Conservation (phyloP, 1,140 invertebrate species). For the Drosophila lacteicornis region DNA sequence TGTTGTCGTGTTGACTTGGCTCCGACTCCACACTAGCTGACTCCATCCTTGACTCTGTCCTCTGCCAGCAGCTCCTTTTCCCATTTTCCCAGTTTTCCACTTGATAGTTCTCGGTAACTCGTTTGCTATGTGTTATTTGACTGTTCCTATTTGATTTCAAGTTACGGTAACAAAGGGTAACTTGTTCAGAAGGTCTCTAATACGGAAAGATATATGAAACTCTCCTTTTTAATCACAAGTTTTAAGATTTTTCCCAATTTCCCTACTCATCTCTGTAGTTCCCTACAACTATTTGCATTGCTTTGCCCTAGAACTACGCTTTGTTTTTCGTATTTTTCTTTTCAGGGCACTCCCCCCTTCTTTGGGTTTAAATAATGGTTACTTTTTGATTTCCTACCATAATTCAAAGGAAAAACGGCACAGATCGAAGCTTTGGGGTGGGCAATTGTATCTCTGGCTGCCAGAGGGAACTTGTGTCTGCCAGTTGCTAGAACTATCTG, state of each 20-base stretch:
- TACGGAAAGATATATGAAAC: background rate
- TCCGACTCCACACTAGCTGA: conserved; percentile 23
- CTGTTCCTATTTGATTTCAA: conserved; percentile 12
- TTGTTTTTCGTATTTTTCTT: conserved; percentile 26
- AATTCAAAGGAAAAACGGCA: conserved; percentile 66
- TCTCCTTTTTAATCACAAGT: background rate
- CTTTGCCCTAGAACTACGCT: conserved; percentile 19
- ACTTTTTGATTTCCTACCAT: conserved; percentile 76
- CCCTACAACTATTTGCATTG: conserved; percentile 13
- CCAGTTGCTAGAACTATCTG: conserved; percentile 37
- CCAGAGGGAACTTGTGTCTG: conserved; percentile 19
- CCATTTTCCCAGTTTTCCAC: conserved; percentile 13
- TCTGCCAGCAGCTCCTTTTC: conserved; percentile 4
- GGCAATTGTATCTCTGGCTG: conserved; percentile 20
- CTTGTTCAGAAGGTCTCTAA: background rate
- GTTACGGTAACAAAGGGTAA: too few species aligned
- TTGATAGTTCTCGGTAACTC: conserved; percentile 16
- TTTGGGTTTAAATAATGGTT: conserved; percentile 69
- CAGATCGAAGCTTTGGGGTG: conserved; percentile 13
- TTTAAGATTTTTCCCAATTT: background rate
- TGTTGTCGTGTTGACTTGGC: conserved; percentile 50
- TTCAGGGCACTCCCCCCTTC: conserved; percentile 48
- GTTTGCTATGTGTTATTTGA: conserved; percentile 5
- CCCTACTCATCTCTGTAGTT: background rate
- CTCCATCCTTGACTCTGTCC: conserved; percentile 7